Conservation (phyloP, 2,797 vertebrate species). For the Delichon dasypus region DNA sequence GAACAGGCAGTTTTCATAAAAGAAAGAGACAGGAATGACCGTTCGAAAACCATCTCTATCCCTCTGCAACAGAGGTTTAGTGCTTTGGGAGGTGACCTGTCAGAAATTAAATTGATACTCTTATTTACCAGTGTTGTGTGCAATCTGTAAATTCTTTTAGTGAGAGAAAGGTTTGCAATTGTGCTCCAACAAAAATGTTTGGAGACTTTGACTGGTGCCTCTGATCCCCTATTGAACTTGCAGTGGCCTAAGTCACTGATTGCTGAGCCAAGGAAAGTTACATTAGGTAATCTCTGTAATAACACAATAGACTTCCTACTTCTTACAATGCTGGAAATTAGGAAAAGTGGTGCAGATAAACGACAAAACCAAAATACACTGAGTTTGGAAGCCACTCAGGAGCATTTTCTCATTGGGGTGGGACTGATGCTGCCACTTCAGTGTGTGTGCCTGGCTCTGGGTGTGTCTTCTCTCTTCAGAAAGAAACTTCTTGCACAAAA, state of each 20-base stretch:
- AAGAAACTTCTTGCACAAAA: not conserved
- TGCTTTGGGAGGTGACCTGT: not conserved
- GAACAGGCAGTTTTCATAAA: not conserved
- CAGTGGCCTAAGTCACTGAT: not conserved
- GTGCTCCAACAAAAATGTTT: slow-evolving; percentile 12
- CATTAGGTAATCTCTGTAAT: not conserved
- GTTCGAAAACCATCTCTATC: not conserved
- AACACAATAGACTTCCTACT: slow-evolving; percentile 1
- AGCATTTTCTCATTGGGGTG: not conserved
- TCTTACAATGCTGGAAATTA: not conserved
- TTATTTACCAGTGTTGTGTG: slow-evolving; percentile 10
- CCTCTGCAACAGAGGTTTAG: not conserved
- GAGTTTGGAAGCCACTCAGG: not conserved
- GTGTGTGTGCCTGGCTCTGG: not conserved
- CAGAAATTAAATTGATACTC: slow-evolving; percentile 16
- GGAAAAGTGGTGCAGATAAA: not conserved
- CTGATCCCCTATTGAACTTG: not conserved
- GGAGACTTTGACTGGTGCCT: not conserved
- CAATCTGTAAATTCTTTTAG: slow-evolving; percentile 38
- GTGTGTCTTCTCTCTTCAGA: not conserved
- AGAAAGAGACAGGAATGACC: not conserved
- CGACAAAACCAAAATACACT: not conserved
- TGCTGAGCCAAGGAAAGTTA: slow-evolving; percentile 18
- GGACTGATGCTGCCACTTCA: not conserved
- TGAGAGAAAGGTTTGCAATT: slow-evolving; percentile 14